These are phyloP conservation scores for Ptychoptera contaminata DNA, from an alignment of 2,888 invertebrate genomes.

Conservation along the genomic window DNA sequence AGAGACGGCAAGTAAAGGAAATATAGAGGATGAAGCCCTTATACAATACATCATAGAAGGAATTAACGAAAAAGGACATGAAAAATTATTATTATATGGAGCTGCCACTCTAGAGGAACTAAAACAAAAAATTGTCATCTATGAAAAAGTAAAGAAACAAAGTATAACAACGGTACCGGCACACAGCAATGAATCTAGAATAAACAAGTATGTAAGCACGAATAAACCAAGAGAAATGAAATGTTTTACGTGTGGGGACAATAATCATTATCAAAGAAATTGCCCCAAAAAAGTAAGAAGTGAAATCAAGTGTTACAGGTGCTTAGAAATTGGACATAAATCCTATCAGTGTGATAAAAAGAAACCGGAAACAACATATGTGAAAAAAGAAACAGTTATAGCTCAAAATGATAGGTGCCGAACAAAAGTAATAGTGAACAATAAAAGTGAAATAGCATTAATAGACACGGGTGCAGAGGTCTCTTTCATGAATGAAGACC, in stretches of 20 bases:
- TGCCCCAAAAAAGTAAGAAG: conserved; percentile 5
- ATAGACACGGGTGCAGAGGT: background rate
- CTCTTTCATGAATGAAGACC: background rate
- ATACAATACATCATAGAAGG: conserved; percentile 27
- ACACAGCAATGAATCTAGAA: background rate
- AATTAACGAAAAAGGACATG: conserved; percentile 14
- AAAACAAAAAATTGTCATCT: conserved; percentile 9
- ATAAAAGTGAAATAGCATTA: background rate
- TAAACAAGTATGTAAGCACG: background rate
- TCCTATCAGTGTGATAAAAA: background rate
- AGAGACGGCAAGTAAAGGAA: conserved; percentile 21
- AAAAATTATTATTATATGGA: conserved; percentile 10
- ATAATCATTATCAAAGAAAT: background rate
- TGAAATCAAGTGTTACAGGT: background rate
- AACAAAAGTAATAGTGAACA: background rate
- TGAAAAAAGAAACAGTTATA: background rate
- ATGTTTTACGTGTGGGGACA: background rate
- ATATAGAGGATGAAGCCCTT: conserved; percentile 19
- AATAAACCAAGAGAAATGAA: background rate
- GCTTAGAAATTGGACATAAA: background rate
- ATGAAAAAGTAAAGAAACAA: background rate
- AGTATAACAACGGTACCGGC: background rate
- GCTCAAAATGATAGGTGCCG: too few species aligned
- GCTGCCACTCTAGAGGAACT: conserved; percentile 9
- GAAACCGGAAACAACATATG: background rate